phyloP scores from a whole-genome alignment of 1,140 invertebrate genomes.

The Drosophila auraria region DNA sequence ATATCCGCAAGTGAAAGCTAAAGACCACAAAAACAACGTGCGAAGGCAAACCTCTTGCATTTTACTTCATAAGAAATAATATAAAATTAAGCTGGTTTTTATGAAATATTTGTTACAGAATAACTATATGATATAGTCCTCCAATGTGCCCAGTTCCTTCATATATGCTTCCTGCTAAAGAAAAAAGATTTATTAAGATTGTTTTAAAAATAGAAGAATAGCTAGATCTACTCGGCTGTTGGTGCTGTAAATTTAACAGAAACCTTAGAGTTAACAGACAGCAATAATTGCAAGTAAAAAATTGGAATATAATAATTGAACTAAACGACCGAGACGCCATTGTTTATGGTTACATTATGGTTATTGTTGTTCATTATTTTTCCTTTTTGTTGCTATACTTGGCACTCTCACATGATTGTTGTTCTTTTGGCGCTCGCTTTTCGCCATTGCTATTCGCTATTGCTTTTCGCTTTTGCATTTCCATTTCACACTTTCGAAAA shows the following conservation, averaged over 20 bases:
- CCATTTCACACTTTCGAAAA: slow-evolving; percentile 63
- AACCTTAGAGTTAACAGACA: background rate
- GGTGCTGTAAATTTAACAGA: background rate
- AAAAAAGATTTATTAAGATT: too few relatives aligned
- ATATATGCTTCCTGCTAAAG: too few relatives aligned
- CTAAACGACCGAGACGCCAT: slow-evolving; percentile 14
- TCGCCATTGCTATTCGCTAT: slow-evolving; percentile 45
- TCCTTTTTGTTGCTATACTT: slow-evolving; percentile 26
- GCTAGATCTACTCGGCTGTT: background rate
- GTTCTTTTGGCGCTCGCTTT: slow-evolving; percentile 28
- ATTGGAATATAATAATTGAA: slow-evolving; percentile 16
- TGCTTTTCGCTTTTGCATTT: slow-evolving; percentile 54
- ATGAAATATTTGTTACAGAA: background rate
- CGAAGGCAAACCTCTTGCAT: slow-evolving; percentile 10
- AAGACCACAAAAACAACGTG: background rate
- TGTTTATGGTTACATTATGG: slow-evolving; percentile 18
- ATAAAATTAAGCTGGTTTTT: background rate
- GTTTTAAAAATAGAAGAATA: background rate
- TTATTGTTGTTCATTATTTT: slow-evolving; percentile 2
- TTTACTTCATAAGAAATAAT: background rate
- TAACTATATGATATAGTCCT: too few relatives aligned
- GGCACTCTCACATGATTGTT: slow-evolving; percentile 70
- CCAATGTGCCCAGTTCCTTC: too few relatives aligned
- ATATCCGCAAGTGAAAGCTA: slow-evolving; percentile 32
- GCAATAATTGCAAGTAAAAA: background rate